Percentiles rank a stretch among this genome's conserved stretches.
phyloP scores from a whole-genome alignment of 2,113 vertebrate genomes.

The Psilopogon haemacephalus region DNA sequence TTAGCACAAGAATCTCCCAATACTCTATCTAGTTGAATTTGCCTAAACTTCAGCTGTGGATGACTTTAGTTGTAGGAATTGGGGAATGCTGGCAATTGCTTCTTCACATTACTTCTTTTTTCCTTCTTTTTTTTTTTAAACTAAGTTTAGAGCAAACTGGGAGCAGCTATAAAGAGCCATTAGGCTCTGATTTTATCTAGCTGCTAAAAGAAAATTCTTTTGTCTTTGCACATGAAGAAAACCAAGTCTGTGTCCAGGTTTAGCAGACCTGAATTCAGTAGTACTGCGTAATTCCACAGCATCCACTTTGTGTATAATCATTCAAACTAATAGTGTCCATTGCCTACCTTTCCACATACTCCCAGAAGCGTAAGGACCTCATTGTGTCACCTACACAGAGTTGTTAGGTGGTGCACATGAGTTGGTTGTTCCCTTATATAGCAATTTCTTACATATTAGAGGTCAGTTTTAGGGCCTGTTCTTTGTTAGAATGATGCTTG shows the following conservation, averaged over 20 bases:
- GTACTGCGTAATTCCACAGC: neutral
- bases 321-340: neutral
- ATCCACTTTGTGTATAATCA: neutral
- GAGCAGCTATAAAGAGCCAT: neutral
- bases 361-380: neutral
- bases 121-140: neutral
- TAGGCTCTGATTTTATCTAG: neutral
- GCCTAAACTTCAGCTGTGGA: neutral
- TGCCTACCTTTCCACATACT: neutral
- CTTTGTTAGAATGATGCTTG: neutral
- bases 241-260: neutral
- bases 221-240: neutral
- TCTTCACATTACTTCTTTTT: neutral
- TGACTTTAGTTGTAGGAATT: neutral
- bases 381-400: neutral
- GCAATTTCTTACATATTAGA: neutral
- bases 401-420: neutral
- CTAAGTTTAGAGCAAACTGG: neutral
- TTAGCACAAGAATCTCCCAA: neutral
- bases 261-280: neutral
- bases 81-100: neutral
- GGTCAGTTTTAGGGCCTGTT: neutral
- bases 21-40: neutral
- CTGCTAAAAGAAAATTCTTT: neutral
- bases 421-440: neutral